phyloP scores from a whole-genome alignment of 1,140 invertebrate species.

The Diploscapter pachys region DNA sequence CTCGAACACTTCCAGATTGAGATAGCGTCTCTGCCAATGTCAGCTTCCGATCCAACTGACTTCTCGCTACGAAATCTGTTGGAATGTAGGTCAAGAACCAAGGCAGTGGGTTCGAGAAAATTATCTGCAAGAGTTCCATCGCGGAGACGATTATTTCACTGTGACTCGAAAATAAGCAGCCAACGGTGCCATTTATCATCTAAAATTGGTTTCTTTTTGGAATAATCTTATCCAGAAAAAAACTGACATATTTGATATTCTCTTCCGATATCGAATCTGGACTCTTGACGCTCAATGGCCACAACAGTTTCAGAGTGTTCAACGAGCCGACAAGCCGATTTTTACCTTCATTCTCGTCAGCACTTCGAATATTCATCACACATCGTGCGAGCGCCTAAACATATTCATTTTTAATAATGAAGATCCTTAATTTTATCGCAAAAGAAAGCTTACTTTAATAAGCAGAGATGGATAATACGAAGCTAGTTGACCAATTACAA shows the following conservation, averaged over 20 bases:
- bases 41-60: no score
- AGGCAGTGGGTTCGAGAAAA: not conserved
- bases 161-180: constrained; percentile 9
- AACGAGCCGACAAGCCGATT: constrained; percentile 10
- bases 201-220: not conserved
- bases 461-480: constrained; percentile 1
- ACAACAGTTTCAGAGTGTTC: constrained; percentile 8
- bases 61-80: no score
- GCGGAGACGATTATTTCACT: constrained; percentile 6
- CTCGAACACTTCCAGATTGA: no score
- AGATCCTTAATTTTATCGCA: not conserved
- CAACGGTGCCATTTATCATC: not conserved
- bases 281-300: not conserved
- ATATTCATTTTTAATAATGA: not conserved
- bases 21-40: no score
- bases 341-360: not conserved
- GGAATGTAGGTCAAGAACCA: no score
- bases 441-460: not conserved
- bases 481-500: constrained; percentile 6
- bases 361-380: not conserved
- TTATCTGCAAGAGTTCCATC: constrained; percentile 5
- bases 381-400: constrained; percentile 13
- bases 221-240: not conserved
- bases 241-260: constrained; percentile 6
- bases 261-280: not conserved